These are phyloP conservation scores for Myotis planiceps DNA, from an alignment of 2,797 vertebrate species.

Conservation along the genomic window DNA sequence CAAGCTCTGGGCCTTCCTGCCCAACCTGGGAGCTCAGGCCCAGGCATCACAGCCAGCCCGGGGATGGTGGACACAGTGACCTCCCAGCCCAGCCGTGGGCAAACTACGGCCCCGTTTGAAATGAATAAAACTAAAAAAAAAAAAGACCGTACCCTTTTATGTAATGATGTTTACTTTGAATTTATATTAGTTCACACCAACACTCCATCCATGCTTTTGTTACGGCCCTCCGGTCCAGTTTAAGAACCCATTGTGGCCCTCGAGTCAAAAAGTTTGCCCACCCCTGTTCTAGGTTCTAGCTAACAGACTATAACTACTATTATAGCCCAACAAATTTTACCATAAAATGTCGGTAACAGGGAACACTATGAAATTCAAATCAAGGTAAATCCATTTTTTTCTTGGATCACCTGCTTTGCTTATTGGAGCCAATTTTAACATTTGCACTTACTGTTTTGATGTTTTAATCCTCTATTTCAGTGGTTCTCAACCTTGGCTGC, in stretches of 20 bases:
- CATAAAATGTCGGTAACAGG: neutral
- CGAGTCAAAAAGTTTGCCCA: too few species aligned
- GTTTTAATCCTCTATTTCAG: neutral
- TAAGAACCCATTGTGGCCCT: too few species aligned
- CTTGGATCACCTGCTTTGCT: constrained; percentile 36
- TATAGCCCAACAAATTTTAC: neutral
- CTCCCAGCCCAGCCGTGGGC: too few species aligned
- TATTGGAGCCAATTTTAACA: constrained; percentile 24
- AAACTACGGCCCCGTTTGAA: too few species aligned
- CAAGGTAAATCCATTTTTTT: neutral
- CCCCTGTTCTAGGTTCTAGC: neutral
- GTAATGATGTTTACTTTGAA: too few species aligned
- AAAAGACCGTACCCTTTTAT: too few species aligned
- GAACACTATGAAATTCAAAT: neutral
- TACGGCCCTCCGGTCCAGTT: too few species aligned
- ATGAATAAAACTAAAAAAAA: too few species aligned
- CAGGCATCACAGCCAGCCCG: neutral
- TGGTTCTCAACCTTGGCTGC: too few species aligned
- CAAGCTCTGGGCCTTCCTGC: neutral
- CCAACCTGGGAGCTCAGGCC: neutral
- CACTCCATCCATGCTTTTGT: too few species aligned
- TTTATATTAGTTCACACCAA: too few species aligned
- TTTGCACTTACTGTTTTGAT: constrained; percentile 56
- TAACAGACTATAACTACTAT: neutral
- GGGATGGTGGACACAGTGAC: neutral